These are phyloP conservation scores for Crocidura indochinensis DNA, from an alignment of 2,797 vertebrate species.

Conservation along the genomic window DNA sequence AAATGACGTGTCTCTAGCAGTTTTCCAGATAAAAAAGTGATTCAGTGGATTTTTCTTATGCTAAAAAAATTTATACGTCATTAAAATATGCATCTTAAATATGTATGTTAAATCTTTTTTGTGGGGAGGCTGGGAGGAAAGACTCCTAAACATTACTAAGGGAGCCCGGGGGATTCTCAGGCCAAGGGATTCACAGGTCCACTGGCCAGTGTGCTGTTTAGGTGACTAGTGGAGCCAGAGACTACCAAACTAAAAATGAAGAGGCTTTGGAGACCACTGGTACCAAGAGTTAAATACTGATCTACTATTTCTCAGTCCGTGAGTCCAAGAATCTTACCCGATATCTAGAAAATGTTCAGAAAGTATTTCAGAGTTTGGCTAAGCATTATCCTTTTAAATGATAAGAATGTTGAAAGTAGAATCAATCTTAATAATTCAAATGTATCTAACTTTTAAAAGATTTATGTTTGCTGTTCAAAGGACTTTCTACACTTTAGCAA, in stretches of 20 bases:
- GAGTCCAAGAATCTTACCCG: slow-evolving; percentile 19
- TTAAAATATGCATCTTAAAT: slow-evolving; percentile 1
- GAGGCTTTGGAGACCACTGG: too few relatives aligned
- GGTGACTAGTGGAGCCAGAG: too few relatives aligned
- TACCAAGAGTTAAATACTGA: too few relatives aligned
- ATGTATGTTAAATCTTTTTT: background rate
- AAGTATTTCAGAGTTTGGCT: slow-evolving; percentile 39
- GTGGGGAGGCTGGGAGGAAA: too few relatives aligned
- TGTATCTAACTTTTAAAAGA: slow-evolving; percentile 43
- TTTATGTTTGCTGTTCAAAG: slow-evolving; percentile 14
- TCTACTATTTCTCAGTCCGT: too few relatives aligned
- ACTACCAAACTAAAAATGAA: too few relatives aligned
- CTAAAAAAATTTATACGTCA: slow-evolving; percentile 45
- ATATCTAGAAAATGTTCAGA: slow-evolving; percentile 37
- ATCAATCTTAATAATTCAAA: slow-evolving; percentile 4
- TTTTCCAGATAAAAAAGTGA: slow-evolving; percentile 59
- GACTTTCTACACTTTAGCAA: background rate
- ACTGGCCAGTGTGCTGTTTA: too few relatives aligned
- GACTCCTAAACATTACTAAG: too few relatives aligned
- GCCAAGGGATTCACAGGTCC: too few relatives aligned
- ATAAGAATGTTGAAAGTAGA: background rate
- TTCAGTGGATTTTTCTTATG: slow-evolving; percentile 39
- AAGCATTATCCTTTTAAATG: slow-evolving; percentile 40
- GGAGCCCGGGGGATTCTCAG: too few relatives aligned
- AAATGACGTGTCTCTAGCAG: slow-evolving; percentile 72